Percentiles rank a stretch among this genome's conserved stretches.
phyloP scores from a whole-genome alignment of 2,113 vertebrate genomes.

The Cygnus buccinator region DNA sequence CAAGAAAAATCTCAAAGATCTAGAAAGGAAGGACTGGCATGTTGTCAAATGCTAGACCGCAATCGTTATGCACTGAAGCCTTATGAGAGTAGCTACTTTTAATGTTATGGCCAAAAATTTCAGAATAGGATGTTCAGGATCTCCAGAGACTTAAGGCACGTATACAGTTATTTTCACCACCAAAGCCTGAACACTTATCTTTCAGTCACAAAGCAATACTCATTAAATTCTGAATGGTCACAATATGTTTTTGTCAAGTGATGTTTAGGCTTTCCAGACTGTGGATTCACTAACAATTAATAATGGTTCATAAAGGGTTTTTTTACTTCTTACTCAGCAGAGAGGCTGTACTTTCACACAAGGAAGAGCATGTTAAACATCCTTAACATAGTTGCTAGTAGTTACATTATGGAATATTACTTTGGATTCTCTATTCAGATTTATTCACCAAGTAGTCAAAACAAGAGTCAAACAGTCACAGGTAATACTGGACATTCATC shows the following conservation, averaged over 20 bases:
- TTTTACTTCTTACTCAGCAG: not conserved
- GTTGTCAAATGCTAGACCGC: not conserved
- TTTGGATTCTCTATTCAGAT: not conserved
- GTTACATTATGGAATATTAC: not conserved
- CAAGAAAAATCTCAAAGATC: not conserved
- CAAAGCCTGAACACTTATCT: not conserved
- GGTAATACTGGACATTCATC: not conserved
- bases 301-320: not conserved
- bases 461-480: not conserved
- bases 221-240: not conserved
- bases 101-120: not conserved
- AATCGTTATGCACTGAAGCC: rapidly evolving
- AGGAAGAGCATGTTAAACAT: not conserved
- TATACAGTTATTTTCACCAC: not conserved
- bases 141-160: not conserved
- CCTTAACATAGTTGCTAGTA: not conserved
- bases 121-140: not conserved
- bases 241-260: not conserved
- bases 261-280: not conserved
- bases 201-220: not conserved
- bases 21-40: not conserved
- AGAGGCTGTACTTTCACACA: not conserved
- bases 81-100: not conserved
- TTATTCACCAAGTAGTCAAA: not conserved
- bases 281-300: not conserved